Evolutionary conservation across 2,113 vertebrate genomes (phyloP).

Genomic region (Campylorhamphus procurvoides): DNA sequence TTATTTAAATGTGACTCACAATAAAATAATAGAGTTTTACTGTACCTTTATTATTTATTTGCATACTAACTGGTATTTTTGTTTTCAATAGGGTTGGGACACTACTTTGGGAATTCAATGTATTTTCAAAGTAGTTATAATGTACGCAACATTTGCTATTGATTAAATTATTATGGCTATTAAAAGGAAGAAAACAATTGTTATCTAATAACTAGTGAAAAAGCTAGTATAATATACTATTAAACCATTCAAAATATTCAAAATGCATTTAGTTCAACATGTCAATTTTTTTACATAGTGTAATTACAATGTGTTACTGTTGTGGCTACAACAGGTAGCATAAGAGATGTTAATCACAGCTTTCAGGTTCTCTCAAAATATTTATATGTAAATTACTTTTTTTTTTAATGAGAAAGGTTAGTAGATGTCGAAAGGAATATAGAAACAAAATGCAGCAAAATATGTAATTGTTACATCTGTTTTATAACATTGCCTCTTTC

Average conservation of each 20-base stretch:
- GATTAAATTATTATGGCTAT: neutral
- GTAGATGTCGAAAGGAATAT: neutral
- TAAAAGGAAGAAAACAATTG: neutral
- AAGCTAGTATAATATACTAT: neutral
- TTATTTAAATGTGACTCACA: constrained; percentile 6
- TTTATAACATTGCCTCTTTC: neutral
- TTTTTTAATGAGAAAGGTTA: neutral
- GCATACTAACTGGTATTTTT: neutral
- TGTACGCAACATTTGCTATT: neutral
- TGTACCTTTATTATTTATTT: neutral
- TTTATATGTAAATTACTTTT: neutral
- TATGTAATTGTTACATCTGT: neutral
- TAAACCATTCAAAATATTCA: neutral
- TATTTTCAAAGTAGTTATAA: neutral
- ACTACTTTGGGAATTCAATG: neutral
- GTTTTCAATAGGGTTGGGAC: neutral
- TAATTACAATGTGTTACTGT: neutral
- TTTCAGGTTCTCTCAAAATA: neutral
- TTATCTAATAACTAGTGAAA: neutral
- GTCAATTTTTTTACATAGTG: neutral
- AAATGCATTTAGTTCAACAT: neutral
- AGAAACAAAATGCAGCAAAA: neutral
- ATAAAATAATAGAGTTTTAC: neutral
- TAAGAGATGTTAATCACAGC: neutral
- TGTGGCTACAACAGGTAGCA: neutral